These are phyloP conservation scores for Cyphomyrus plagiostoma DNA, from an alignment of 2,113 vertebrate species.

Conservation along the genomic window DNA sequence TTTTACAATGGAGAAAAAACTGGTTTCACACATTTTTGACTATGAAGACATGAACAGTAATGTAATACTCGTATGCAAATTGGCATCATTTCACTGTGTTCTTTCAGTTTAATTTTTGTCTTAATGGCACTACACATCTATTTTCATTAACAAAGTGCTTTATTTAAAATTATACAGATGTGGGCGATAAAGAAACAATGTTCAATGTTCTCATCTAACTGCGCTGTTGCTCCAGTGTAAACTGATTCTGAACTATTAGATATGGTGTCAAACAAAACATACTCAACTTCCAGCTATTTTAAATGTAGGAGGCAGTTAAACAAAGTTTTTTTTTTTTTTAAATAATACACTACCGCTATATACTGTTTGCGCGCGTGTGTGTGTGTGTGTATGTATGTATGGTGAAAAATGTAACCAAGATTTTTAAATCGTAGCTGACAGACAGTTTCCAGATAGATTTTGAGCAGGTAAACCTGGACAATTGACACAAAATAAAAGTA, in stretches of 20 bases:
- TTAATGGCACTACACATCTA: slow-evolving; percentile 28
- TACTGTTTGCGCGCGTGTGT: not conserved
- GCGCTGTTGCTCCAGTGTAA: slow-evolving; percentile 40
- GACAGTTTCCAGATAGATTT: not conserved
- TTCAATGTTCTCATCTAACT: slow-evolving; percentile 44
- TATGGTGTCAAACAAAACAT: slow-evolving; percentile 39
- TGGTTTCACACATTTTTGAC: not conserved
- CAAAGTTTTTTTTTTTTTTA: not conserved
- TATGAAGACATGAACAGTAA: slow-evolving; percentile 16
- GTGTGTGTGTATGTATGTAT: no score
- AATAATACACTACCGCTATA: not conserved
- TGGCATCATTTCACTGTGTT: slow-evolving; percentile 17
- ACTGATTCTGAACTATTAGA: slow-evolving; percentile 36
- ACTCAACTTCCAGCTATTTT: slow-evolving; percentile 36
- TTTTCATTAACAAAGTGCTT: slow-evolving; percentile 35
- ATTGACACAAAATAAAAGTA: not conserved
- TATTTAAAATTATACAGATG: slow-evolving; percentile 46
- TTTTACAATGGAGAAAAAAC: not conserved
- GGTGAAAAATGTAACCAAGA: not conserved
- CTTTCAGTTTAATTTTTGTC: slow-evolving; percentile 20
- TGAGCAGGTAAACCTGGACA: not conserved
- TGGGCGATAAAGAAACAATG: slow-evolving; percentile 53
- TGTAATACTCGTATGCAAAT: slow-evolving; percentile 17
- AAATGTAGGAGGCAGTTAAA: not conserved
- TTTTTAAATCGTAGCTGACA: not conserved